Percentiles rank a stretch among this genome's conserved stretches.
Evolutionary conservation across 30 jellyfish, hydroid and myxozoan genomes (phyloP).

Genomic region (Phacellophora camtschatica): DNA sequence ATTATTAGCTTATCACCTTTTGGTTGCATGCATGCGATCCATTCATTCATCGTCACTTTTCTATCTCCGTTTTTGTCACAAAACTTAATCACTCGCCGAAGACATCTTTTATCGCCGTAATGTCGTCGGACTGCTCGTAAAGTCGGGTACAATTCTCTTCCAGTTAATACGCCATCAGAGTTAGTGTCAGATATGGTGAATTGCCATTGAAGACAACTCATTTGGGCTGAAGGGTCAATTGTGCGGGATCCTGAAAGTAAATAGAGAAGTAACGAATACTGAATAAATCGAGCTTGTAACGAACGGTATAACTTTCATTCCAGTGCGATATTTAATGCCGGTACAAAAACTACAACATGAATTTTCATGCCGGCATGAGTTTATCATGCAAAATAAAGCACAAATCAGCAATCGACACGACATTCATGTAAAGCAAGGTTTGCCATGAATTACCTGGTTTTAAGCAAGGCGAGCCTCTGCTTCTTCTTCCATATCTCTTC

Average conservation of each 20-base stretch:
- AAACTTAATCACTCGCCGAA: conserved; percentile 57
- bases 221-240: conserved; percentile 33
- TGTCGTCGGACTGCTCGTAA: conserved; percentile 57
- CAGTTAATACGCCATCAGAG: conserved; percentile 60
- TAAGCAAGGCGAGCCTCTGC: conserved; percentile 29
- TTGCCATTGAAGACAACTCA: conserved; percentile 71
- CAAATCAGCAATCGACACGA: too few species aligned
- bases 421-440: too few species aligned
- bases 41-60: conserved; percentile 52
- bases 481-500: conserved; percentile 52
- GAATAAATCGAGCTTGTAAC: too few species aligned
- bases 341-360: too few species aligned
- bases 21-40: conserved; percentile 66
- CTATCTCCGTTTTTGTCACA: conserved; percentile 77
- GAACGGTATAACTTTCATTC: too few species aligned
- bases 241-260: conserved; percentile 23
- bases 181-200: conserved; percentile 50
- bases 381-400: too few species aligned
- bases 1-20: conserved; percentile 15
- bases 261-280: too few species aligned
- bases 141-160: conserved; percentile 62
- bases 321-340: too few species aligned
- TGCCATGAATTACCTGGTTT: conserved; percentile 39
- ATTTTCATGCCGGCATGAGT: too few species aligned
- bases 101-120: conserved; percentile 71